Evolutionary conservation across 2,888 invertebrate genomes (phyloP), one percentile per base, ranked within the genome.

Genomic region (Lasioglossum vierecki): DNA sequence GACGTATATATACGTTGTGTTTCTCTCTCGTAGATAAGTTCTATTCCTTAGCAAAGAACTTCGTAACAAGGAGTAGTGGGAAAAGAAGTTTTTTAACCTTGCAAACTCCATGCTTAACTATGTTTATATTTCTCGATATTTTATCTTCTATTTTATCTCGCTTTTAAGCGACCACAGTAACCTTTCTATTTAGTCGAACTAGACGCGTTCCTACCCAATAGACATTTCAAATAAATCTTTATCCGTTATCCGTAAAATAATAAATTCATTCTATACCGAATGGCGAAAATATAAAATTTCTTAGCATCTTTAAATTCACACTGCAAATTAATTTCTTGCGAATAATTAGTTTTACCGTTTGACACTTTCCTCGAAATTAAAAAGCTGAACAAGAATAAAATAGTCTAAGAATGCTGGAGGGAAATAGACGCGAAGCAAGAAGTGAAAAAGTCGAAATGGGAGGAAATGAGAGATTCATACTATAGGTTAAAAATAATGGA

Each of bases 31-130:
- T 18, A 22, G 60, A 78, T 71, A 57, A 70, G 53, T 74, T 75
- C 74, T 15, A 63, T 82, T 71, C 60, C 74, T 60, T 78, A 49
- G n/a, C 68, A 30, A 74, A 8, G 26, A 82, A 84, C 70, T 78
- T 84, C 30, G n/a, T 66, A 71, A 82, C 41, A 18, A 74, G 70
- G 70, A 82, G 35, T 70, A 72, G 70, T n/a, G 70, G 49, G 46
- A n/a, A 60, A 53, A 57, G 46, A 63, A 74, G 46, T 70, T 70
- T 30, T 68, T 74, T 78, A 82, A 82, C 84, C 74, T 74, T 60
- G 70, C 73, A 22, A 63, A 63, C 60, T 76, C 26, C n/a, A 15
- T 11, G 13, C 44, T 57, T 15, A 15, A 35, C n/a, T 49, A n/a
- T 22, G 35, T 39, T 53, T 39, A 72, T 44, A 72, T 46, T 70